phyloP scores from a whole-genome alignment of 2,888 invertebrate species.

The Allygus modestus region DNA sequence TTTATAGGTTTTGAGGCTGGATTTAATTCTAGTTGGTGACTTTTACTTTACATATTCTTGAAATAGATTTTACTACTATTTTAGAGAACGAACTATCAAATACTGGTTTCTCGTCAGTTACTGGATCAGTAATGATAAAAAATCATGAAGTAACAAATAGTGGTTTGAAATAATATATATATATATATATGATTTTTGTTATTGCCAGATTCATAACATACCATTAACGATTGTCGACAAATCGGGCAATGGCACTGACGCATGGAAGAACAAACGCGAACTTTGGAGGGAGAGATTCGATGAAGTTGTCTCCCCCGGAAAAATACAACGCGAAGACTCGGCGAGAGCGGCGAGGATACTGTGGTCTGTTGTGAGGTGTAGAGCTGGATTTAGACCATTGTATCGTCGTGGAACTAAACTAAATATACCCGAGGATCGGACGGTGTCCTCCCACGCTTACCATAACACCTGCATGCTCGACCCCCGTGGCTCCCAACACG shows the following conservation, averaged over 20 bases:
- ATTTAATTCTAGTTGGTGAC: no score
- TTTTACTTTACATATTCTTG: no score
- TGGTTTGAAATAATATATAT: no score
- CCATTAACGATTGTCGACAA: not conserved
- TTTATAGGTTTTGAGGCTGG: no score
- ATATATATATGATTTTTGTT: no score
- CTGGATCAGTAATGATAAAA: no score
- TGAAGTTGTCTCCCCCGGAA: not conserved
- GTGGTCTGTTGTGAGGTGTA: not conserved
- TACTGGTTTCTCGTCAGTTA: no score
- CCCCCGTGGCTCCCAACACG: not conserved
- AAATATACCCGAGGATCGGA: constrained; percentile 8
- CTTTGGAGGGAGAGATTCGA: not conserved
- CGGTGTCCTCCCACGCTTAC: not conserved
- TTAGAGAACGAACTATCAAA: no score
- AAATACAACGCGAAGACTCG: not conserved
- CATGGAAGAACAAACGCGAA: not conserved
- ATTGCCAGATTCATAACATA: no score
- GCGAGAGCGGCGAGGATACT: not conserved
- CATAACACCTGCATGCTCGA: constrained; percentile 4
- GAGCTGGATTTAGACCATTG: constrained; percentile 52
- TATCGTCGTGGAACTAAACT: constrained; percentile 47
- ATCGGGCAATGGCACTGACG: not conserved
- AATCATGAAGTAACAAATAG: no score
- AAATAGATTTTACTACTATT: no score